Percentiles rank a stretch among this genome's conserved stretches.
Evolutionary conservation across 2,888 invertebrate genomes (phyloP).

Genomic region (Drosophila antonietae): DNA sequence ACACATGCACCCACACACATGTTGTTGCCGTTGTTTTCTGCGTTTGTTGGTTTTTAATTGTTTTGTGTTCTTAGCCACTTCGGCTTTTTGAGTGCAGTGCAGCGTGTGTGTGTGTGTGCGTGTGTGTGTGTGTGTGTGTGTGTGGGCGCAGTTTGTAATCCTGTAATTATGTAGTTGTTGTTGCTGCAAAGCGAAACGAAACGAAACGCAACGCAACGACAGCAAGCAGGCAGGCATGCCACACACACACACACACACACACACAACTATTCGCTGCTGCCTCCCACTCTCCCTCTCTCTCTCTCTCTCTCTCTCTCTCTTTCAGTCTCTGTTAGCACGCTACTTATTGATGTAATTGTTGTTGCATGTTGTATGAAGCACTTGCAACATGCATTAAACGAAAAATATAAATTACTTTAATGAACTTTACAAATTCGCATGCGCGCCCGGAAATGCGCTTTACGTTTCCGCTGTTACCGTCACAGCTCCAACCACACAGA

Average conservation of each 20-base stretch:
- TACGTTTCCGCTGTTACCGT: slow-evolving; percentile 63
- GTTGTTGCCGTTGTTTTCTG: slow-evolving; percentile 46
- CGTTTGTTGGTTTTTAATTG: slow-evolving; percentile 78
- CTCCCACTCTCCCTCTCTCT: neutral
- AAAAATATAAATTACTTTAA: slow-evolving; percentile 79
- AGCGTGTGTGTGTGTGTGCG: slow-evolving; percentile 50
- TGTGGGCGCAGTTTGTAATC: slow-evolving; percentile 73
- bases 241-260: slow-evolving; percentile 25
- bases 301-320: neutral
- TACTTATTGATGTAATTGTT: slow-evolving; percentile 79
- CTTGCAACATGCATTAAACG: slow-evolving; percentile 74
- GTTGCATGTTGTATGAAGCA: slow-evolving; percentile 56
- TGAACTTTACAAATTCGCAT: slow-evolving; percentile 79
- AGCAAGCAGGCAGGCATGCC: slow-evolving; percentile 22
- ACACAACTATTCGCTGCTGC: slow-evolving; percentile 11
- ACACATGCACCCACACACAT: slow-evolving; percentile 25
- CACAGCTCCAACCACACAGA: slow-evolving; percentile 23
- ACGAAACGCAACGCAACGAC: slow-evolving; percentile 53
- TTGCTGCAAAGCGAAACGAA: slow-evolving; percentile 62
- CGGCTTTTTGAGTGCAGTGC: slow-evolving; percentile 74
- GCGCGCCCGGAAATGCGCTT: slow-evolving; percentile 77
- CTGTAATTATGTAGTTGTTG: slow-evolving; percentile 77
- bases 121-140: slow-evolving; percentile 23
- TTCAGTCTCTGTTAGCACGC: slow-evolving; percentile 42
- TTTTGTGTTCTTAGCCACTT: slow-evolving; percentile 81